Conservation (phyloP, 2,888 invertebrate genomes). For the Choristoneura rosaceana region DNA sequence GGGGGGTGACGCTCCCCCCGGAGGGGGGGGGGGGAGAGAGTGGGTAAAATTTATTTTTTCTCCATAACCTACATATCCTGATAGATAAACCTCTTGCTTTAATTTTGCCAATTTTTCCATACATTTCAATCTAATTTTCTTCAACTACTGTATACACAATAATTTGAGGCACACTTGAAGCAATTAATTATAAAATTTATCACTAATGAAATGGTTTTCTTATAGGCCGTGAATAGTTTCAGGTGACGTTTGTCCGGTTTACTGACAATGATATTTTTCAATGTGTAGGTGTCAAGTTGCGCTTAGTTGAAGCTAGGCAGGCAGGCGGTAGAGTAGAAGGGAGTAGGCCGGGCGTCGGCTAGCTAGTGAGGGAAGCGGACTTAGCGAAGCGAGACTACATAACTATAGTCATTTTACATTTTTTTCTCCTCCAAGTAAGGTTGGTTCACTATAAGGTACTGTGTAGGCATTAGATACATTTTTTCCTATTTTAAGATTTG, state of each 20-base stretch:
- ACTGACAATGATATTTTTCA: slow-evolving; percentile 63
- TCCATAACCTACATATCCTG: no score
- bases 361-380: slow-evolving; percentile 80
- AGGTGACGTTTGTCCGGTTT: slow-evolving; percentile 24
- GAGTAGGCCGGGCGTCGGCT: slow-evolving; percentile 76
- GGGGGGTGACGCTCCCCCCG: no score
- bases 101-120: no score
- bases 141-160: no score
- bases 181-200: neutral
- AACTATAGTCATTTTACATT: slow-evolving; percentile 61
- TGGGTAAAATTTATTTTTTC: no score
- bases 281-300: slow-evolving; percentile 83
- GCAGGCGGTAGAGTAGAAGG: slow-evolving; percentile 75
- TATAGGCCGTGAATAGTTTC: slow-evolving; percentile 36
- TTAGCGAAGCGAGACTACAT: slow-evolving; percentile 67
- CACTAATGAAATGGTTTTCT: slow-evolving; percentile 26
- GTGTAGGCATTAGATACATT: slow-evolving; percentile 69
- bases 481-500: slow-evolving; percentile 44
- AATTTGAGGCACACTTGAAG: slow-evolving; percentile 7
- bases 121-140: no score
- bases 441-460: slow-evolving; percentile 75
- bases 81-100: no score
- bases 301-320: slow-evolving; percentile 83
- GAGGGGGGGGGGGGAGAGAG: no score
- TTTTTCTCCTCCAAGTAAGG: slow-evolving; percentile 66